A percentile compares a stretch with the other conserved stretches of the same genome.
Conservation (phyloP, 2,797 vertebrate genomes). For the Crocodylus rhombifer region DNA sequence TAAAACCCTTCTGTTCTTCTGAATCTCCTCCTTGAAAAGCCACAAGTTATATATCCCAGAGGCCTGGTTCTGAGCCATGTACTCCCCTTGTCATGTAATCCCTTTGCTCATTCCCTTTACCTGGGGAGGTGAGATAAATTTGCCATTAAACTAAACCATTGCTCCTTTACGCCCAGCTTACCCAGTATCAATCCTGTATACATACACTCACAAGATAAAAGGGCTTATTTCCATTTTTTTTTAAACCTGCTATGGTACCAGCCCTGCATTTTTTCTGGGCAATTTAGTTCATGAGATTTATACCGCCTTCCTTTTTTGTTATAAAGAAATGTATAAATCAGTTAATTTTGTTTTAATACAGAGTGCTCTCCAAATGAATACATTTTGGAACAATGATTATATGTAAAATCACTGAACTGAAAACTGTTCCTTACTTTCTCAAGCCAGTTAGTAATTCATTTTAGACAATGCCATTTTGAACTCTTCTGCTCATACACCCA, state of each 20-base stretch:
- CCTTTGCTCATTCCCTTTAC: slow-evolving; percentile 1
- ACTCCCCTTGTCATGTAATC: not conserved
- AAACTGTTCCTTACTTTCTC: slow-evolving; percentile 11
- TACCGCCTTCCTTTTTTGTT: not conserved
- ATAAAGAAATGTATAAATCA: not conserved
- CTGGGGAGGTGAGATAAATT: not conserved
- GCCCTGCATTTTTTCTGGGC: not conserved
- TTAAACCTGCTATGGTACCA: not conserved
- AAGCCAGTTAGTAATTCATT: slow-evolving; percentile 9
- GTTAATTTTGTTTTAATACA: slow-evolving; percentile 5
- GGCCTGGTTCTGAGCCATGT: not conserved
- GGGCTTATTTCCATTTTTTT: not conserved
- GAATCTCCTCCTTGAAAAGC: not conserved
- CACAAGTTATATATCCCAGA: not conserved
- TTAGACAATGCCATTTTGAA: slow-evolving; percentile 6
- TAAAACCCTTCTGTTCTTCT: not conserved
- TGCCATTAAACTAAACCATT: not conserved
- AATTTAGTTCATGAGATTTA: not conserved
- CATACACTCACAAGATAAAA: not conserved
- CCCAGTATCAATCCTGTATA: not conserved
- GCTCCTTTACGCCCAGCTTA: not conserved
- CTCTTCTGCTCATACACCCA: not conserved
- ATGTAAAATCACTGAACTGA: slow-evolving; percentile 1
- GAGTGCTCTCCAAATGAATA: not conserved
- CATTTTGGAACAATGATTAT: not conserved